These are phyloP conservation scores for Morone chrysops DNA, from an alignment of 2,113 vertebrate genomes.

Conservation along the genomic window DNA sequence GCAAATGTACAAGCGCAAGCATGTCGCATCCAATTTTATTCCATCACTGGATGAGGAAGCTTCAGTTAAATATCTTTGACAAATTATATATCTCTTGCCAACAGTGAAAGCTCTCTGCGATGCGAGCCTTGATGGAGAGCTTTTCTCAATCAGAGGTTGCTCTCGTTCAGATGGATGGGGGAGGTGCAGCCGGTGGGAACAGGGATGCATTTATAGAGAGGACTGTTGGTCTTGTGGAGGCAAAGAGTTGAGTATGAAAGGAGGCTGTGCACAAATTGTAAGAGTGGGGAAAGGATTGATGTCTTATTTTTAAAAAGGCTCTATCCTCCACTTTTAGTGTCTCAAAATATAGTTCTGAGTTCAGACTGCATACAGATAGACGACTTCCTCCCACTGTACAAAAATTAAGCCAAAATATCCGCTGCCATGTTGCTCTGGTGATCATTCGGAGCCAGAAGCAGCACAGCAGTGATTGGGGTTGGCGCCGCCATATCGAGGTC, in stretches of 20 bases:
- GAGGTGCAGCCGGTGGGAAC: background rate
- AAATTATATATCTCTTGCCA: background rate
- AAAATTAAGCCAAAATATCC: too few species aligned
- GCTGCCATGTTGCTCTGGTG: too few species aligned
- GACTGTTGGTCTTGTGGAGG: background rate
- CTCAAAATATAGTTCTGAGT: too few species aligned
- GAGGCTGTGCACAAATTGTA: too few species aligned
- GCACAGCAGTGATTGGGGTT: too few species aligned
- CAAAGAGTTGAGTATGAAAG: background rate
- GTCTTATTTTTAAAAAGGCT: too few species aligned
- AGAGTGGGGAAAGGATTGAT: too few species aligned
- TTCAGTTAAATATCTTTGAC: background rate
- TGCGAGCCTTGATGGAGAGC: slow-evolving; percentile 6
- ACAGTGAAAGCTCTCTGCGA: background rate
- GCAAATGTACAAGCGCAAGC: background rate
- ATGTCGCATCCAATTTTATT: background rate
- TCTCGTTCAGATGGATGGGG: slow-evolving; percentile 6
- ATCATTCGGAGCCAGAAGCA: too few species aligned
- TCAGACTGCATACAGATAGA: too few species aligned
- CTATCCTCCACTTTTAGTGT: too few species aligned
- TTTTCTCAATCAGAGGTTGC: background rate
- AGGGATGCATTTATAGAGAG: background rate
- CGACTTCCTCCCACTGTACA: too few species aligned
- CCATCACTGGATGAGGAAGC: background rate
- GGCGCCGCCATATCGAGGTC: too few species aligned